These are phyloP conservation scores for Pimephales promelas DNA, from an alignment of 2,113 vertebrate species.

Conservation along the genomic window DNA sequence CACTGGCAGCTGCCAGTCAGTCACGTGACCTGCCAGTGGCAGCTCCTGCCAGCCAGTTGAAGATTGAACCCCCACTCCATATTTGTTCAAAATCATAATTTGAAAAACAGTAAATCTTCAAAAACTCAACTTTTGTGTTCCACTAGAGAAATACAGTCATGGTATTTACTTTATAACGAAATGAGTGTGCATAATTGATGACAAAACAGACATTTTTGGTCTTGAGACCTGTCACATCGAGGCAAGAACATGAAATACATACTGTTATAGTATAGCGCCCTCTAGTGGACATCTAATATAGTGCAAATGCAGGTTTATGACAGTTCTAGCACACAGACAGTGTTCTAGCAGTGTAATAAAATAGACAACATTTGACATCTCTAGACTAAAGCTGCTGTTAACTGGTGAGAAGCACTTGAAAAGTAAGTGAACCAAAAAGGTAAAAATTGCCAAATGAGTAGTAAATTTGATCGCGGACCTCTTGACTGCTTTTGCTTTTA, in stretches of 20 bases:
- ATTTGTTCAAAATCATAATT: neutral
- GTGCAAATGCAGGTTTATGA: neutral
- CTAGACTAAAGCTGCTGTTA: neutral
- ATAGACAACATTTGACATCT: neutral
- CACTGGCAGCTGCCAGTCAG: too few relatives aligned
- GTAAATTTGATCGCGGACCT: neutral
- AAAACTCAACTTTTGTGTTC: neutral
- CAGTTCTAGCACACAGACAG: neutral
- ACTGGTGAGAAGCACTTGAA: neutral
- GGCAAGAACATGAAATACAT: neutral
- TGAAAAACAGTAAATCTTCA: neutral
- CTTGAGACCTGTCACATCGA: neutral
- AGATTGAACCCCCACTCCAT: too few relatives aligned
- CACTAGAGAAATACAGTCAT: neutral
- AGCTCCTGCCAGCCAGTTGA: too few relatives aligned
- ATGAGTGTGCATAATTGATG: neutral
- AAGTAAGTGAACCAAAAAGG: neutral
- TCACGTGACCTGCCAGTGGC: too few relatives aligned
- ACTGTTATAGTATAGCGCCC: neutral
- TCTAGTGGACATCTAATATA: constrained; percentile 23
- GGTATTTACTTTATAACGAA: neutral
- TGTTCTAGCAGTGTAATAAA: neutral
- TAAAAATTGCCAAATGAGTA: neutral
- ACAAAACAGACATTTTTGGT: neutral
- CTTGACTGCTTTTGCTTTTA: neutral